Evolutionary conservation across 2,113 vertebrate genomes (phyloP).

Genomic region (Lagenorhynchus albirostris): DNA sequence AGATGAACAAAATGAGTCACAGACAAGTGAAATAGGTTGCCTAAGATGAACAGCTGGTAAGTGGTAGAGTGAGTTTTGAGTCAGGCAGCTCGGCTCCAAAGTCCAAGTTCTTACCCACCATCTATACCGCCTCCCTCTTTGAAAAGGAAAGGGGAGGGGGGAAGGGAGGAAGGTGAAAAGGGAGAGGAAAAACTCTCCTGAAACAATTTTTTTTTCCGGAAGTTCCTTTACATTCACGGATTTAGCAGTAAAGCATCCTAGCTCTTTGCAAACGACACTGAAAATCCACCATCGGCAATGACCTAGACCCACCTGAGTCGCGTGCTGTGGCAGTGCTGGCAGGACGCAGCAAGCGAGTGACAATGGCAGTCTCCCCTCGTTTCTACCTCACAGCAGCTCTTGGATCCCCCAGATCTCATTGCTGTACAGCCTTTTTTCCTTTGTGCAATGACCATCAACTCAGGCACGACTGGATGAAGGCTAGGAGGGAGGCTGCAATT

Average conservation of each 20-base stretch:
- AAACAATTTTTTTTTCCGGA: not conserved
- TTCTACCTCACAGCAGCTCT: not conserved
- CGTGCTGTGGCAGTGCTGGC: not conserved
- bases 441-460: not conserved
- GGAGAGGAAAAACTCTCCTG: not conserved
- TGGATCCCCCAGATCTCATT: not conserved
- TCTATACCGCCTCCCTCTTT: not conserved
- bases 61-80: not conserved
- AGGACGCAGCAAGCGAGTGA: fast-evolving
- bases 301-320: not conserved
- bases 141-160: not conserved
- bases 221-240: not conserved
- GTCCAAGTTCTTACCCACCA: not conserved
- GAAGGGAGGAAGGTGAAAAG: not conserved
- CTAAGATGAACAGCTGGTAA: conserved; percentile 23
- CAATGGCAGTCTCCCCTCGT: fast-evolving
- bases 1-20: not conserved
- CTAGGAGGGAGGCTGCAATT: not conserved
- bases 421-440: not conserved
- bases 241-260: not conserved
- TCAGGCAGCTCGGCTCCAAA: not conserved
- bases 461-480: not conserved
- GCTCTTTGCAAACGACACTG: not conserved
- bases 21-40: conserved; percentile 15
- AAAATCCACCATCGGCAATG: not conserved